Percentiles rank a stretch among this genome's conserved stretches.
Conservation (phyloP, 1,140 invertebrate genomes). For the Tyrophagus putrescentiae region DNA sequence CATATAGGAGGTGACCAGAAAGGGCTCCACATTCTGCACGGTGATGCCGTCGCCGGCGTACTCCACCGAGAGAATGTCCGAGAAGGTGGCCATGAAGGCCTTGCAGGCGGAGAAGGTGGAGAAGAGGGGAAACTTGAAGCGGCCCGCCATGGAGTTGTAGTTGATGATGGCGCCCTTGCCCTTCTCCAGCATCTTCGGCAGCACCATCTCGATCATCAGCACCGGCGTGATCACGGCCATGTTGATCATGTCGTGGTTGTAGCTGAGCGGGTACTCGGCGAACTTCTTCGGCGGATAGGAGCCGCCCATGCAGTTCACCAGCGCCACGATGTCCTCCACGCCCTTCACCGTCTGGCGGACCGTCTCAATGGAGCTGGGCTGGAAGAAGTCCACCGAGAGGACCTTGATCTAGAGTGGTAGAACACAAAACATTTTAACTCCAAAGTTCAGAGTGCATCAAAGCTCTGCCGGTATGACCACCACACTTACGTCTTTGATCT, state of each 20-base stretch:
- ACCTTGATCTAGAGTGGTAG: not conserved
- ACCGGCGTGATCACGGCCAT: conserved; percentile 7
- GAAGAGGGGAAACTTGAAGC: not conserved
- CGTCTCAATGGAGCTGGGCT: conserved; percentile 10
- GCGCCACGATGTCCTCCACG: not conserved
- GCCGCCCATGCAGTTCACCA: conserved; percentile 16
- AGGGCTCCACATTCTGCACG: conserved; percentile 14
- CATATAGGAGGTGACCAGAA: not conserved
- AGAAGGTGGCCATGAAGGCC: not conserved
- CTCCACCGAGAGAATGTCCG: not conserved
- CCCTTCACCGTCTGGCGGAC: conserved; percentile 4
- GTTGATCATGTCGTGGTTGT: not conserved
- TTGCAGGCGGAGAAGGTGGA: conserved; percentile 35
- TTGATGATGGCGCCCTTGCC: conserved; percentile 14
- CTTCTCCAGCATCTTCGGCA: conserved; percentile 18
- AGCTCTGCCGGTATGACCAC: not conserved
- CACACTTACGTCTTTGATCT: not conserved
- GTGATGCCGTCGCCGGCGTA: not conserved
- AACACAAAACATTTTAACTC: not conserved
- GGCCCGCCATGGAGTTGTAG: not conserved
- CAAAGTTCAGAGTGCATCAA: not conserved
- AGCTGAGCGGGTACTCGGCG: not conserved
- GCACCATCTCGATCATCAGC: conserved; percentile 8
- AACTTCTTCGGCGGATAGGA: not conserved
- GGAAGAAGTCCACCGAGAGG: conserved; percentile 18